Base-by-base conservation (phyloP, 2,797 vertebrate species). In the Diplodus sargus region DNA sequence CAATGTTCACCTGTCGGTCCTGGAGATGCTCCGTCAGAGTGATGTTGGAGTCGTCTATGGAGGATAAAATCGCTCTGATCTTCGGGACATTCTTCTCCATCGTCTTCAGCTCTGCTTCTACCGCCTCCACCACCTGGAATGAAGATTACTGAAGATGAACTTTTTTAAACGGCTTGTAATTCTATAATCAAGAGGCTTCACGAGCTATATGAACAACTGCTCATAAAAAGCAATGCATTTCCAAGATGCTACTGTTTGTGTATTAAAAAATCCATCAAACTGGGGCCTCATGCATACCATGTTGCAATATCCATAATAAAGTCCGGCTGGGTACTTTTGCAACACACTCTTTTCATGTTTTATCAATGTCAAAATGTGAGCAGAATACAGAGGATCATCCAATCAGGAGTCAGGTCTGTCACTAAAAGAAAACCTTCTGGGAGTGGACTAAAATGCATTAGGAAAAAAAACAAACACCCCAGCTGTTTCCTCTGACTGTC, bases 101-200 rank as follows among this genome's bases (percentile, higher is more conserved):
- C 0, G 71, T 89, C 83, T 96, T 98, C 16, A 99, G 86, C 68
- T 98, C 97, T 7, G 89, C 86, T 91, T 99, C 98, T 57, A 97
- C 94, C 54, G 93, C 92, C 81, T 95, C 95, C 86, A 98, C 89
- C 78, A 96, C 95, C 98, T 99, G 78, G 56, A 63, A 70, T 25
- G 17, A 13, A 84, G 14, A 83, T 25, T 0, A 0, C 2, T 45
- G 25, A 25, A 25, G 25, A 68, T 1, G 7, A 1, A 72, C 22
- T 15, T 15, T 62, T 23, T 43, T 51, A 11, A 70, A 7, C 4
- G 12, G 43, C 39, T 22, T 49, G 3, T 22, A 30, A 48, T 15
- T 53, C 11, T 56, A 54, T 16, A 20, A 15, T 70, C 15, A 30
- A 66, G 10, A 56, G 4, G 12, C 45, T 58, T 63, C 11, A 70